Evolutionary conservation across 2,888 invertebrate species (phyloP).

Genomic region (Drosophila meridiana): DNA sequence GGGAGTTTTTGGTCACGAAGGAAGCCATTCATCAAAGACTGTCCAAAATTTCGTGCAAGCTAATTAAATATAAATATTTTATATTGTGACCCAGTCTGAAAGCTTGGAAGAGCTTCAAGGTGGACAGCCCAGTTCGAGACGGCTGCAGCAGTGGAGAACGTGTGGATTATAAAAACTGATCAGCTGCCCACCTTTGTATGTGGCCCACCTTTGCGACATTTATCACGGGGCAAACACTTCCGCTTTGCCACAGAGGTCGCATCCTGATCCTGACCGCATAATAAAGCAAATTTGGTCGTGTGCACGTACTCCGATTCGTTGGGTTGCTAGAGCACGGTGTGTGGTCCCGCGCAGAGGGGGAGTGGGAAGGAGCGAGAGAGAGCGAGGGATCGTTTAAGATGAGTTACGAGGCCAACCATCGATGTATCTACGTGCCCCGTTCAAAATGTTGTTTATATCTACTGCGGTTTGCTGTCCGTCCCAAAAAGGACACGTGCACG

Average conservation of each 20-base stretch:
- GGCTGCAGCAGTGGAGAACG: not conserved
- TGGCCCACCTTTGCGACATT: slow-evolving; percentile 19
- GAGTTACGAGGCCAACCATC: slow-evolving; percentile 68
- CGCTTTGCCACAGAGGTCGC: slow-evolving; percentile 44
- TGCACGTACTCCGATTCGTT: slow-evolving; percentile 60
- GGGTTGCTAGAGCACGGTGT: slow-evolving; percentile 33
- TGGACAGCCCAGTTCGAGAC: not conserved
- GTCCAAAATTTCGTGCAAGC: slow-evolving; percentile 61
- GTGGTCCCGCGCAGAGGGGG: slow-evolving; percentile 45
- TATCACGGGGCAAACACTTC: slow-evolving; percentile 51
- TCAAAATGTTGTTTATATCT: slow-evolving; percentile 28
- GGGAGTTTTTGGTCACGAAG: slow-evolving; percentile 49
- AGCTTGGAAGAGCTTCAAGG: slow-evolving; percentile 11
- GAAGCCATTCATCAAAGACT: slow-evolving; percentile 71
- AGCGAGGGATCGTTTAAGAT: slow-evolving; percentile 62
- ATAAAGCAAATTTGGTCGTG: slow-evolving; percentile 66
- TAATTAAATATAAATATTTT: slow-evolving; percentile 67
- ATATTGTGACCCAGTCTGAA: slow-evolving; percentile 23
- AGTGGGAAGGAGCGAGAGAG: slow-evolving; percentile 6
- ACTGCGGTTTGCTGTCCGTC: slow-evolving; percentile 10
- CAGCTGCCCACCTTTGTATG: slow-evolving; percentile 11
- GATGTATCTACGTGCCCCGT: slow-evolving; percentile 51
- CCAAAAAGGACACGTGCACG: slow-evolving; percentile 66
- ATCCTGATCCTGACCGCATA: slow-evolving; percentile 55
- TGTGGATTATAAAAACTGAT: slow-evolving; percentile 7